A percentile compares a stretch with the other conserved stretches of the same genome.
phyloP scores from a whole-genome alignment of 2,888 invertebrate genomes.

The Mylabris sibirica region DNA sequence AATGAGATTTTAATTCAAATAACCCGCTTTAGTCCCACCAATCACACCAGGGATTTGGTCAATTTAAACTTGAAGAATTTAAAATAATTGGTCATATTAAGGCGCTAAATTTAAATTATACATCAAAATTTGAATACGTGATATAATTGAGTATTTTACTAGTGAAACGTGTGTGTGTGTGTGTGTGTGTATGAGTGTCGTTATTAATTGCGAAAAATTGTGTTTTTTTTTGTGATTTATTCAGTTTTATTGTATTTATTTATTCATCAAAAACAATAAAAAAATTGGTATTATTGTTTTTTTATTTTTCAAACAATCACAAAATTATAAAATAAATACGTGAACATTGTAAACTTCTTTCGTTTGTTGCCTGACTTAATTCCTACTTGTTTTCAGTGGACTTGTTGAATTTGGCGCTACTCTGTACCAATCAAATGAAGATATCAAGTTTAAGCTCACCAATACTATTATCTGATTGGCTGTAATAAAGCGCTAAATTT shows the following conservation, averaged over 20 bases:
- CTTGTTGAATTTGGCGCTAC: too few relatives aligned
- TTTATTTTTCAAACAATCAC: background rate
- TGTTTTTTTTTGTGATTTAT: background rate
- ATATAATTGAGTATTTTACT: background rate
- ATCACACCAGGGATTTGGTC: background rate
- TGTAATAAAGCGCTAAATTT: too few relatives aligned
- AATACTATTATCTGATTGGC: too few relatives aligned
- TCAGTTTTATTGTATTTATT: background rate
- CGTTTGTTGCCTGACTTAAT: too few relatives aligned
- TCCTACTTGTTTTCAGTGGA: too few relatives aligned
- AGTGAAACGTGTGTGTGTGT: background rate
- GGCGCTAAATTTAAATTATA: background rate
- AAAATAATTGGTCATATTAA: background rate
- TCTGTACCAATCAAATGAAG: too few relatives aligned
- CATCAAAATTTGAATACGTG: background rate
- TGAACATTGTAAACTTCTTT: background rate
- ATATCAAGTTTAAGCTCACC: too few relatives aligned
- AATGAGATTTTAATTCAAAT: background rate
- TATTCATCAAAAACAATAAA: constrained; percentile 1
- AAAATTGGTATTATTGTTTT: background rate
- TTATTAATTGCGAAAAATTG: background rate
- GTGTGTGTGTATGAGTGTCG: background rate
- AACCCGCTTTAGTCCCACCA: background rate
- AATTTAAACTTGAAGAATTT: background rate
- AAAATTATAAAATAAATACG: background rate